Base-by-base conservation (phyloP, 2,797 vertebrate species). In the Echiichthys vipera region DNA sequence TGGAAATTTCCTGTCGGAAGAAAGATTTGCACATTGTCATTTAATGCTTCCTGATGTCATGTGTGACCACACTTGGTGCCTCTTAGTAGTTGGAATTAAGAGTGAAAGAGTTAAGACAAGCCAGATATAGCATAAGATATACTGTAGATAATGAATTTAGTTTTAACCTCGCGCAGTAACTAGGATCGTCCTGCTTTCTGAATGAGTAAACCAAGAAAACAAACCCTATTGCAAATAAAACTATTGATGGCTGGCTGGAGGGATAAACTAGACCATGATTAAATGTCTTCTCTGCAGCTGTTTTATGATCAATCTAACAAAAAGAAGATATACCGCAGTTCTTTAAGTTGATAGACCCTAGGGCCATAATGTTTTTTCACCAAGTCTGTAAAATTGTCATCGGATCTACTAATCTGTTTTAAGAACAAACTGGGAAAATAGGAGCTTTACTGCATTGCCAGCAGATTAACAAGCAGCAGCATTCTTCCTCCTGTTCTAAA, bases 291-390 rank as follows among this genome's bases (percentile, higher is more conserved):
- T 57, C 29, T 65, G 17, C 27, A 34, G 71, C 53, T 59, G 43
- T 57, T 71, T 82, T 57, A 70, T 62, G 56, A 63, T 72, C 58
- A 75, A 66, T 80, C 46, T 39, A 37, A 54, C 65, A 67, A 47
- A 81, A 58, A 81, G 51, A 68, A 78, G 18, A 58, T 53, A 67
- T 42, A 45, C 7, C 49, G 11, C 20, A 54, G 18, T 22, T 55
- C 39, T 43, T 25, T 30, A 24, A 2, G 7, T 14, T 65, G 39
- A 63, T 62, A 17, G 43, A 36, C 18, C 9, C 22, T 7, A 25
- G 11, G 5, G 5, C 24, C 3, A 0, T n/a, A n/a, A 3, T 30
- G 36, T 42, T 40, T 30, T 40, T n/a, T 4, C 47, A 34, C 7
- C 12, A 13, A 42, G 22, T 36, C 18, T 69, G 17, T 62, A 53